Base-by-base conservation (phyloP, 2,797 vertebrate genomes). In the Clarias platycephalus region DNA sequence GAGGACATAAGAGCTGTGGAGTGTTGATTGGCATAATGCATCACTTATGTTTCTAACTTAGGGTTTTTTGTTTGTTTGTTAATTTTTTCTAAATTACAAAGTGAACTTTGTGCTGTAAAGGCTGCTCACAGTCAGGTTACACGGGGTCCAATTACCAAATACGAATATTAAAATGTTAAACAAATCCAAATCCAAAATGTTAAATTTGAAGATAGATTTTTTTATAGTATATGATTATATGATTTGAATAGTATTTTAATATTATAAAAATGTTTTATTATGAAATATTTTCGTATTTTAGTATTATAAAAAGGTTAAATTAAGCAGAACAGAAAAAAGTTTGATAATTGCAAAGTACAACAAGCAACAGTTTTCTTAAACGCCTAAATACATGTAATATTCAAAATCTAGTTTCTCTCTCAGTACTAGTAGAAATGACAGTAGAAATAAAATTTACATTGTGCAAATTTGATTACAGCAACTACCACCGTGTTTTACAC, bases 51-150 rank as follows among this genome's bases (percentile, higher is more conserved):
- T 87, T 87, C 55, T 85, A 66, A 81, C 66, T 85, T 80, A 63
- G 57, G 44, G 10, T 63, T 72, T 64, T 2, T 85, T 82, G 63
- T 15, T 37, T 34, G 1, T 67, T 34, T 67, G 31, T 5, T 34
- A 18, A 2, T 22, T 71, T 74, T n/a, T 72, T 26, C 85, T 77
- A 64, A 85, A 86, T 86, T 85, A 80, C 53, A 64, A 82, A 87
- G 81, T 86, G 81, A 75, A 90, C 81, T 88, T 83, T 90, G 85
- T 82, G 49, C 28, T 87, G 31, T 31, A 77, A 77, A 77, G 12
- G 28, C 28, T 58, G 28, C 26, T 84, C 86, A 86, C 86, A 88
- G 67, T 84, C 89, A 88, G 87, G 86, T 87, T 88, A 83, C 84
- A 85, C 83, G 67, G 55, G 44, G 16, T 80, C n/a, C 37, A 49